Evolutionary conservation across 2,797 vertebrate species (phyloP), one percentile per base, ranked within the genome.

Genomic region (Neostethus bicornis): DNA sequence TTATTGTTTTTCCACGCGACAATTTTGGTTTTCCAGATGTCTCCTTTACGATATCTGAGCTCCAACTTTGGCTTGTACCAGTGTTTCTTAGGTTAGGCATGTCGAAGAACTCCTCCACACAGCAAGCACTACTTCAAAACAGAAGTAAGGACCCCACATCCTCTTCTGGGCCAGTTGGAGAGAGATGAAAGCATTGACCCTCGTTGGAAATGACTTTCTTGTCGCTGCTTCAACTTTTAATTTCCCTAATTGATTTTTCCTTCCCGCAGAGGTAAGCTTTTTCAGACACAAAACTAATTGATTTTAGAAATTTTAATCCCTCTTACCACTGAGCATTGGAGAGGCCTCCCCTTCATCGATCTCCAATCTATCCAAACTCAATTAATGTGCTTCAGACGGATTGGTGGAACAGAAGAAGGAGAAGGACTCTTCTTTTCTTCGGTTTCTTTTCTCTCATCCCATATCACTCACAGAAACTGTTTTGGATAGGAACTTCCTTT

Each of bases 331-430:
- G 79, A 80, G 85, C 77, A 71, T 81, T 85, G 61, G 68, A 67
- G 65, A 73, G 65, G 63, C 83, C 79, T 85, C 77, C 73, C 69
- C 3, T 1, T 55, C 75, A 86, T 89, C 68, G 84, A 90, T 90
- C 85, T 81, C 68, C 75, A 80, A 89, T 90, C 87, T 83, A 89
- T 89, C 79, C 85, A 88, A 90, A 90, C 81, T 86, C 85, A 87
- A 89, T 90, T 90, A 90, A 83, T 82, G 83, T 84, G 79, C 74
- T 56, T 52, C 66, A 73, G 77, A 74, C 53, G 20, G 73, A 81
- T 58, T 70, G 75, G 61, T 58, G 57, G 51, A 31, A 62, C 43
- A 48, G 44, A 58, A 57, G 46, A 54, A 75, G 57, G 58, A 38
- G 49, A 53, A 50, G 16, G 64, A 54, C 6, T 25, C 35, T 42